Conservation (phyloP, 2,113 vertebrate species). For the Gasterosteus aculeatus region DNA sequence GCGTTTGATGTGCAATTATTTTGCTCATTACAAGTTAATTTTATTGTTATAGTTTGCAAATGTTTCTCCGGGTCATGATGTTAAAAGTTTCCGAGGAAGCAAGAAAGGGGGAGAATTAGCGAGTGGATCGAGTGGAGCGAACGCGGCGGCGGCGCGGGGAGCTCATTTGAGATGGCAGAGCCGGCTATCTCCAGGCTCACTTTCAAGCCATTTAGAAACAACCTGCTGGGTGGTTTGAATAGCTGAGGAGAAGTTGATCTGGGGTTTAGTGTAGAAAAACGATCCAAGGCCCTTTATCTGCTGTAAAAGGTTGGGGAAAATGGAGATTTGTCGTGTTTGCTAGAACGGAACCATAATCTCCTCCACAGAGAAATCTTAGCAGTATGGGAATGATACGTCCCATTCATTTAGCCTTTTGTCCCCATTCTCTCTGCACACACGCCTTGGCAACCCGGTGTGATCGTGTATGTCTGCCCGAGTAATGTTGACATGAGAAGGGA, state of each 20-base stretch:
- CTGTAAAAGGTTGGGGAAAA: constrained; percentile 76
- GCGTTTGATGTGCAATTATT: constrained; percentile 86
- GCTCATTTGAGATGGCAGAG: constrained; percentile 65
- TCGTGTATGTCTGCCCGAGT: constrained; percentile 29
- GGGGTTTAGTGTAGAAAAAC: constrained; percentile 73
- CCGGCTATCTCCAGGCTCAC: constrained; percentile 66
- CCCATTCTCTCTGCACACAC: constrained; percentile 30
- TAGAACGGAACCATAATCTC: constrained; percentile 71
- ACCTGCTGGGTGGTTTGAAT: constrained; percentile 79
- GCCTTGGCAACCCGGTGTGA: constrained; percentile 38
- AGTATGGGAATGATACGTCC: constrained; percentile 56
- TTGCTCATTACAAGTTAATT: constrained; percentile 88
- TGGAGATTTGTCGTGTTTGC: constrained; percentile 76
- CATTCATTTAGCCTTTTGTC: constrained; percentile 55
- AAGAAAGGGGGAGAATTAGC: constrained; percentile 69
- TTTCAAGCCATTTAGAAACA: constrained; percentile 74
- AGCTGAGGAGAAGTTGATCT: constrained; percentile 69
- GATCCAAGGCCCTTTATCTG: constrained; percentile 74
- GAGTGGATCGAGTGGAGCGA: constrained; percentile 40
- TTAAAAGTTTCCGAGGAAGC: constrained; percentile 81
- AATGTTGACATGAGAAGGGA: constrained; percentile 32
- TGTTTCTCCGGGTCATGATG: constrained; percentile 83
- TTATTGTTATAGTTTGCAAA: constrained; percentile 86
- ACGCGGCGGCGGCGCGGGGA: constrained; percentile 43
- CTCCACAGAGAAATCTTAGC: constrained; percentile 59